Base-by-base conservation (phyloP, 1,140 invertebrate genomes). In the Brachionus paranguensis region DNA sequence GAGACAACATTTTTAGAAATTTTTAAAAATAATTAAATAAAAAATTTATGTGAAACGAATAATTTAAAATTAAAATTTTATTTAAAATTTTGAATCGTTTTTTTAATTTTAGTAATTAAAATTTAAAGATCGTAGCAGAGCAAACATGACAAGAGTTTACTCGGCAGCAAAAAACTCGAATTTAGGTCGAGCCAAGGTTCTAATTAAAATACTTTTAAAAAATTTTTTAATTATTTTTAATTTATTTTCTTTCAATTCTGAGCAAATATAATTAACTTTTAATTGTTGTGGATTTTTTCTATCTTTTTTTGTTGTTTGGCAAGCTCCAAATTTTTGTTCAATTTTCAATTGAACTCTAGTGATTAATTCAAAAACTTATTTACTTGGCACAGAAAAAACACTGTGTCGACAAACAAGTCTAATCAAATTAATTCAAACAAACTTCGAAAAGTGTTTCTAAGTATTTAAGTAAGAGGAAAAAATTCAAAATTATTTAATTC, bases 351-450 rank as follows among this genome's bases (percentile, higher is more conserved):
- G 53, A 60, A 60, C 53, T 53, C 53, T 60, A 60, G 47, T 14
- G 47, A 53, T 53, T 53, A 53, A 53, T 53, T 53, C 17, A 53
- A 17, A 53, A 14, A 37, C 17, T 53, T 60, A 60, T 60, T 60
- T 60, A 60, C 53, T 60, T 24, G 53, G 17, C 53, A 60, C 10
- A 60, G 20, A 60, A 55, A 55, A 60, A 60, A 20, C 20, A 60
- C 10, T 60, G 53, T 60, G 53, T 20, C 53, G 45, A 47, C 11
- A 47, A 47, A 47, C 45, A 47, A 47, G 14, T 70, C 37, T 37
- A 70, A 70, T 70, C 27, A 70, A 33, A 70, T 37, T 70, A 70
- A 70, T 70, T 70, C 27, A 70, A 70, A n/a, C n/a, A 70, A 41
- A 70, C 7, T 37, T 29, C 27, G 27, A 70, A 37, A 70, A 70